These are phyloP conservation scores for Bufo gargarizans DNA, from an alignment of 2,113 vertebrate species.

Conservation along the genomic window DNA sequence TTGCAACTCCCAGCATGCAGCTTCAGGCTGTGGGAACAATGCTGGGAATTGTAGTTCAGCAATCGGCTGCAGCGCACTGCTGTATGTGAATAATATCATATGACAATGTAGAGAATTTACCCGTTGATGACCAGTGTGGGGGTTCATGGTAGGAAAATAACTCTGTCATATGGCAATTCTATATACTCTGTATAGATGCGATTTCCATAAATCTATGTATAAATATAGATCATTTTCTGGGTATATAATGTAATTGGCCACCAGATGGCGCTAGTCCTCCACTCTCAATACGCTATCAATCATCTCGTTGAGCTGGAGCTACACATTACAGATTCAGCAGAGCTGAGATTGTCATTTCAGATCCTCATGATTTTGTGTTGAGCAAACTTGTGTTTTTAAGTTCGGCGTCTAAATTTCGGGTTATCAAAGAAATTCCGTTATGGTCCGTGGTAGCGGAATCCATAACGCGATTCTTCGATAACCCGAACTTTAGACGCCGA, in stretches of 20 bases:
- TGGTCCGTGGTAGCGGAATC: too few relatives aligned
- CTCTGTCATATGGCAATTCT: background rate
- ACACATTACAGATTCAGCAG: background rate
- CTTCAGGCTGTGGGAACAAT: background rate
- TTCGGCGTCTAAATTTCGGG: too few relatives aligned
- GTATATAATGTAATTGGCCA: background rate
- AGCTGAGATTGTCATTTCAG: background rate
- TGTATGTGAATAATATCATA: background rate
- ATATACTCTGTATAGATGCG: too few relatives aligned
- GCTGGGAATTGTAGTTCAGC: background rate
- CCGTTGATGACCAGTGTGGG: background rate
- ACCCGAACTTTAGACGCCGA: too few relatives aligned
- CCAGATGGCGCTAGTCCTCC: background rate
- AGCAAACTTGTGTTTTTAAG: too few relatives aligned
- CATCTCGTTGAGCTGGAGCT: background rate
- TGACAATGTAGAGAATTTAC: background rate
- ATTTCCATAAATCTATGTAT: background rate
- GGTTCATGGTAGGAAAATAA: background rate
- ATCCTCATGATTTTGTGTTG: background rate
- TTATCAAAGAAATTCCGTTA: too few relatives aligned
- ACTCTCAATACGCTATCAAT: background rate
- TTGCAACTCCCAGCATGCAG: background rate
- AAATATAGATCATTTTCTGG: background rate
- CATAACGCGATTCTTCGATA: too few relatives aligned
- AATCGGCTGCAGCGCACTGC: background rate